Conservation (phyloP, 1,140 invertebrate genomes). For the Pomacea maculata region DNA sequence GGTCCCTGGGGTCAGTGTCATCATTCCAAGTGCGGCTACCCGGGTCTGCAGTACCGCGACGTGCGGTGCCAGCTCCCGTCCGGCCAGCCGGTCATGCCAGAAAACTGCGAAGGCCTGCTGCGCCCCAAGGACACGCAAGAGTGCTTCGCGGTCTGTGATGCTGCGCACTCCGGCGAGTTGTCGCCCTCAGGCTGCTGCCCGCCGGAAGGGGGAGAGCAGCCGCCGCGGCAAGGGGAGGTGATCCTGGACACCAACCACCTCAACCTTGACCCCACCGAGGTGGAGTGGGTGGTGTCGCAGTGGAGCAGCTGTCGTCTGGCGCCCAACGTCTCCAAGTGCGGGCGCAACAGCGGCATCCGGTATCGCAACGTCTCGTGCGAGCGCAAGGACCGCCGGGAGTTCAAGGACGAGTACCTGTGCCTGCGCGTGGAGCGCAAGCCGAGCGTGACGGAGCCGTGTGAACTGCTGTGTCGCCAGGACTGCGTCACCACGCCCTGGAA, state of each 20-base stretch:
- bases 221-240: conserved; percentile 7
- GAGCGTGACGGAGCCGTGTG: conserved; percentile 36
- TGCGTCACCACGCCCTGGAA: conserved; percentile 73
- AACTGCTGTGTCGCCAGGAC: conserved; percentile 51
- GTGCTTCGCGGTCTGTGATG: conserved; percentile 42
- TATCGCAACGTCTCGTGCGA: conserved; percentile 45
- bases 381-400: conserved; percentile 22
- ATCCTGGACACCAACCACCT: background rate
- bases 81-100: conserved; percentile 28
- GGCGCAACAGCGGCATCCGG: conserved; percentile 31
- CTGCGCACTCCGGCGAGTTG: conserved; percentile 12
- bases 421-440: conserved; percentile 41
- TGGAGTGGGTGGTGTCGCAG: conserved; percentile 45
- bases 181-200: background rate
- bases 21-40: conserved; percentile 33
- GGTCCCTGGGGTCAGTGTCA: conserved; percentile 46
- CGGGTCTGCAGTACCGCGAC: conserved; percentile 34
- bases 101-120: conserved; percentile 8
- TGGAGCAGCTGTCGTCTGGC: conserved; percentile 40
- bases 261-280: background rate
- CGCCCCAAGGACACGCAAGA: conserved; percentile 16
- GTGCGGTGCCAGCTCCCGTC: conserved; percentile 38
- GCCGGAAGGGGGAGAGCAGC: background rate
- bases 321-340: conserved; percentile 14
- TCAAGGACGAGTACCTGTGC: conserved; percentile 36